Evolutionary conservation across 2,113 vertebrate species (phyloP), one percentile per base, ranked within the genome.

Genomic region (Nesogale talazaci): DNA sequence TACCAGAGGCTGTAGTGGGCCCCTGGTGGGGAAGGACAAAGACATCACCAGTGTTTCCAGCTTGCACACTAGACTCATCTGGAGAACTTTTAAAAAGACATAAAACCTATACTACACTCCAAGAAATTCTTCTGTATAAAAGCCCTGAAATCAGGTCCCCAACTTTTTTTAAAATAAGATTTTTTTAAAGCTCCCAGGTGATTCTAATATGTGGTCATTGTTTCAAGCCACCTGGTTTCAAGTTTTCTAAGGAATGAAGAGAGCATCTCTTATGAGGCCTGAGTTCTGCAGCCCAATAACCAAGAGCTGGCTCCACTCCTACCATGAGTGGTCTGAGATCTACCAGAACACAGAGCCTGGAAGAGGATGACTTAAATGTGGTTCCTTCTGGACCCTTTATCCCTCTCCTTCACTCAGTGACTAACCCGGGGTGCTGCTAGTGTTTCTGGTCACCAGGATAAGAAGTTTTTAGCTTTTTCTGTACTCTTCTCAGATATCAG

Each of bases 301-400:
- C 19, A 17, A 46, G 6, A 56, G 46, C 14, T 34, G 31, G 27
- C 72, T 59, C 29, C 0, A 6, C 10, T 20, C 52, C 27, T 72
- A 65, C n/a, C 40, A 20, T 31, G 3, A 29, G 20, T 31, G 36
- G 9, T 40, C 40, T 15, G 29, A 6, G 36, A n/a, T 23, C 36
- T 75, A 22, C 40, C 38, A 52, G 31, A 72, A 34, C 46, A 69
- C n/a, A 16, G 46, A 56, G 2, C 25, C 6, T 61, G 0, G 3
- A 22, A n/a, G 31, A 27, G 4, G 5, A 0, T 6, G n/a, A 2
- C 1, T 0, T 12, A 2, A 65, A 29, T 16, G 40, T 23, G 56
- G 16, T 10, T 9, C 15, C 56, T n/a, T 56, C 34, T 23, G 14
- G 46, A 38, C 38, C 42, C 25, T 10, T 4, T 9, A 61, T 65